Conservation (phyloP, 2,113 vertebrate genomes). For the Calcarius ornatus region DNA sequence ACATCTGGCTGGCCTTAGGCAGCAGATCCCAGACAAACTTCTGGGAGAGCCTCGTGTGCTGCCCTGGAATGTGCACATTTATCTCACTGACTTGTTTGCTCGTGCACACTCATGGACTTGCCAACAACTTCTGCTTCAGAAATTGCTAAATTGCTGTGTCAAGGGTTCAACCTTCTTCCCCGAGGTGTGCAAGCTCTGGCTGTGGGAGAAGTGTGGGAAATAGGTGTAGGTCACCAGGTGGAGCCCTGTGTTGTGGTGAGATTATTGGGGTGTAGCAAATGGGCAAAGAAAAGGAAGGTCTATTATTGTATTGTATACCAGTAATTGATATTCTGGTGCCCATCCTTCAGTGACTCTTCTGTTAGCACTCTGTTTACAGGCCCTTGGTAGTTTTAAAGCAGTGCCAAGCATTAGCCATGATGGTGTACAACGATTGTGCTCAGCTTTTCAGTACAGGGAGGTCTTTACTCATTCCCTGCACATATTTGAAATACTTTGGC, state of each 20-base stretch:
- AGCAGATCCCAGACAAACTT: neutral
- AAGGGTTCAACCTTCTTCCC: neutral
- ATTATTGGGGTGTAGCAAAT: fast-evolving
- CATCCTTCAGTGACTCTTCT: neutral
- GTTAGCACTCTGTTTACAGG: neutral
- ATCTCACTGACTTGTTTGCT: neutral
- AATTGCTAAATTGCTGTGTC: fast-evolving
- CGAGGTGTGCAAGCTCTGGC: neutral
- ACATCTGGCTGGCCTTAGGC: neutral
- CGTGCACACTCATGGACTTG: fast-evolving
- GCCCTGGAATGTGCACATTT: neutral
- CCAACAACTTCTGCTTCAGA: neutral
- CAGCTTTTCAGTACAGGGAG: neutral
- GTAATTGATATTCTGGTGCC: neutral
- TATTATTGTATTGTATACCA: neutral
- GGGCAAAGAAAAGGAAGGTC: neutral
- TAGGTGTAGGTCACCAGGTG: neutral
- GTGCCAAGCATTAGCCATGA: neutral
- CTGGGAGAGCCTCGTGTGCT: neutral
- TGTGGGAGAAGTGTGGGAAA: neutral
- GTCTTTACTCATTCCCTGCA: neutral
- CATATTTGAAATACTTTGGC: conserved; percentile 23
- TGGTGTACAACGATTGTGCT: neutral
- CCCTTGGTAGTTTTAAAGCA: neutral
- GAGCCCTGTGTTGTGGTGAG: fast-evolving